Percentiles rank a stretch among this genome's conserved stretches.
Conservation (phyloP, 1,140 invertebrate genomes). For the Drosophila erecta region DNA sequence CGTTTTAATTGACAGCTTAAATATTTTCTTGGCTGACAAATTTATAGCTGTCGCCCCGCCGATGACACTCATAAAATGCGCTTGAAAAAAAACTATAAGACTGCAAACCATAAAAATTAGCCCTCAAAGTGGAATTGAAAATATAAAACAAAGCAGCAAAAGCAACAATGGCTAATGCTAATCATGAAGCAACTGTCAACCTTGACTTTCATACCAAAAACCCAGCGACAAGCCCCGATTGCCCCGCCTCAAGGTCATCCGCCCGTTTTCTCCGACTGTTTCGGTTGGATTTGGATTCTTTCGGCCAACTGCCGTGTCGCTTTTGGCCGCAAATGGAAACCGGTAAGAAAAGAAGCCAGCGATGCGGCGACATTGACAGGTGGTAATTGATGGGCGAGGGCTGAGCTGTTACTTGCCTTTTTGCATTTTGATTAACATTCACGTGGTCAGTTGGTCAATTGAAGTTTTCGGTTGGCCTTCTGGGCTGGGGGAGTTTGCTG, state of each 20-base stretch:
- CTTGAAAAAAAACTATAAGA: constrained; percentile 6
- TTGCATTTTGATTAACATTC: constrained; percentile 39
- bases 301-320: constrained; percentile 12
- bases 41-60: constrained; percentile 13
- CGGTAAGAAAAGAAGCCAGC: constrained; percentile 16
- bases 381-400: constrained; percentile 51
- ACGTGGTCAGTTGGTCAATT: constrained; percentile 16
- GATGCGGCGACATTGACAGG: constrained; percentile 38
- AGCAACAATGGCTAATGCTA: constrained; percentile 33
- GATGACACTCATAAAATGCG: constrained; percentile 27
- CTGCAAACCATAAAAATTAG: constrained; percentile 36
- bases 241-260: constrained; percentile 17
- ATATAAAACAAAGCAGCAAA: constrained; percentile 1
- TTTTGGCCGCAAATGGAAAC: constrained; percentile 10
- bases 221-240: constrained; percentile 9
- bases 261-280: constrained; percentile 16
- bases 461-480: not conserved
- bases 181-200: constrained; percentile 46
- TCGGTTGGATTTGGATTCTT: constrained; percentile 25
- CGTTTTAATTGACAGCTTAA: constrained; percentile 1
- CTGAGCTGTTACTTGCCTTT: constrained; percentile 16
- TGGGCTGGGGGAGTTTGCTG: not conserved
- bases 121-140: constrained; percentile 37
- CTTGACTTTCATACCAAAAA: constrained; percentile 60
- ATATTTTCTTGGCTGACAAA: constrained; percentile 37